These are phyloP conservation scores for Meandrina meandrites DNA, from an alignment of 92 coral and sea anemone species.

Conservation along the genomic window DNA sequence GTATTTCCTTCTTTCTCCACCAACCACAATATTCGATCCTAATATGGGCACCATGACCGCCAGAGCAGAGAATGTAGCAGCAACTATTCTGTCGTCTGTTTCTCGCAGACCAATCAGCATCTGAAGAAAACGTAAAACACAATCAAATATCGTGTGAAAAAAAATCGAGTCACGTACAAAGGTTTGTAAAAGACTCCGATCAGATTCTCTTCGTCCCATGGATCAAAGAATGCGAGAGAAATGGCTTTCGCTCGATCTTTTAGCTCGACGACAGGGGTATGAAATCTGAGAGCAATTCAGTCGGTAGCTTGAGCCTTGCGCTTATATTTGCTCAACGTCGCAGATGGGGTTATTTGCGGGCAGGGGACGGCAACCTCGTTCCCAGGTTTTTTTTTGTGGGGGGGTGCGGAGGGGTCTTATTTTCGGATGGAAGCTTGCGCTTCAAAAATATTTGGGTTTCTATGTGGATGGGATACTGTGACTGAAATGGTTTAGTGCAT, in stretches of 20 bases:
- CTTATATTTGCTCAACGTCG: too few relatives aligned
- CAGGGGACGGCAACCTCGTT: too few relatives aligned
- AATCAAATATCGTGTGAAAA: background rate
- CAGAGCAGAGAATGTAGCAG: conserved; percentile 88
- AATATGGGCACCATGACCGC: conserved; percentile 87
- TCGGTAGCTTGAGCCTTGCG: too few relatives aligned
- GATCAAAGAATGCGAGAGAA: background rate
- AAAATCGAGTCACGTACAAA: background rate
- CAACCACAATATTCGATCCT: conserved; percentile 87
- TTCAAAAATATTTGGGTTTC: too few relatives aligned
- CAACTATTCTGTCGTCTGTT: conserved; percentile 83
- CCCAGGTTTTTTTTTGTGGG: too few relatives aligned
- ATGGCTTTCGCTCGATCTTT: background rate
- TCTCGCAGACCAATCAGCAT: conserved; percentile 87
- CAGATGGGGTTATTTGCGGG: too few relatives aligned
- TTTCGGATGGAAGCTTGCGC: too few relatives aligned
- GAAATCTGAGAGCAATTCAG: too few relatives aligned
- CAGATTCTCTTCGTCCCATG: background rate
- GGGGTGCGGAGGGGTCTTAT: too few relatives aligned
- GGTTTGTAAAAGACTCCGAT: background rate
- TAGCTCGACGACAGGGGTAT: background rate
- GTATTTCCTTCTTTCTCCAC: conserved; percentile 81
- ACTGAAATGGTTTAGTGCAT: too few relatives aligned
- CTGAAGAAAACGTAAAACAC: conserved; percentile 34
- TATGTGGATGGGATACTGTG: too few relatives aligned